Conservation (phyloP, 2,113 vertebrate species). For the Dipodomys merriami region DNA sequence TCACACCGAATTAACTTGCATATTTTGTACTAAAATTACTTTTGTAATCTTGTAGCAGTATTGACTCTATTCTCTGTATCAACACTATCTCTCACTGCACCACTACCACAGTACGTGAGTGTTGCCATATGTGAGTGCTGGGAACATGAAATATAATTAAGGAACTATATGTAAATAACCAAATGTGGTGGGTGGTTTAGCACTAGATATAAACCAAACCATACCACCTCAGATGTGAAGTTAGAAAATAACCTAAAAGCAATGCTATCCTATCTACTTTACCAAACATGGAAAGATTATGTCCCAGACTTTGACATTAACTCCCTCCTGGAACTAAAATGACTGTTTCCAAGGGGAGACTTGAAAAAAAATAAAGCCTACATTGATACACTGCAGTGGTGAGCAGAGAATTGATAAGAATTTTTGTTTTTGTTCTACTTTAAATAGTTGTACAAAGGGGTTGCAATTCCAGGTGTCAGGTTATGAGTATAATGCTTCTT, state of each 20-base stretch:
- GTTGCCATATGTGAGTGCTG: background rate
- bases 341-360: slow-evolving; percentile 10
- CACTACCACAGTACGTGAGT: background rate
- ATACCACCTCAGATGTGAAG: background rate
- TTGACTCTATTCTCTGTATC: background rate
- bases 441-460: no score
- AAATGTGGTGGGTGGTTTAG: background rate
- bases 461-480: no score
- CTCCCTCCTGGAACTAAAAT: background rate
- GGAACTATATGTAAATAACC: slow-evolving; percentile 26
- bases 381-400: background rate
- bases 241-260: slow-evolving; percentile 29
- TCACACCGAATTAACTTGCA: background rate
- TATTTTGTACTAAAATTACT: background rate
- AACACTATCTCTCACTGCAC: background rate
- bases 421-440: no score
- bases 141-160: slow-evolving; percentile 8
- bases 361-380: slow-evolving; percentile 9
- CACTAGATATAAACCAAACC: background rate
- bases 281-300: slow-evolving; percentile 1
- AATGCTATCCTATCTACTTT: background rate
- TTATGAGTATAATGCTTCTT: no score
- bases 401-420: background rate
- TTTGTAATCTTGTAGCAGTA: background rate
- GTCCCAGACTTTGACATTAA: background rate